A percentile compares a stretch with the other conserved stretches of the same genome.
phyloP scores from a whole-genome alignment of 2,797 vertebrate genomes.

The Oceanodroma leucorhoa region DNA sequence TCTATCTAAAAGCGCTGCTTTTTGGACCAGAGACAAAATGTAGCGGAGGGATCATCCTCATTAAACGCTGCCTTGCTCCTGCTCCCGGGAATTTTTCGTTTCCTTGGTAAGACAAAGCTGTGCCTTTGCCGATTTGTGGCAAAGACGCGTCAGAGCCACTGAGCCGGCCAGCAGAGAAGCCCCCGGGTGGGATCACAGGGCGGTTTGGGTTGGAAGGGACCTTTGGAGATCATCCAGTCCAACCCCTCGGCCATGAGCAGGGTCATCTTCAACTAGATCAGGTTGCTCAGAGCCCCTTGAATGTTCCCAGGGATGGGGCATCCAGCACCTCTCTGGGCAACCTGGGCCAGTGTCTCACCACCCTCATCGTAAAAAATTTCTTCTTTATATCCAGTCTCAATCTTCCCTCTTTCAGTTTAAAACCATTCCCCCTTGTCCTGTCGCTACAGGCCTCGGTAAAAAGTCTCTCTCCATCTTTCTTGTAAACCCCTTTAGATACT shows the following conservation, averaged over 20 bases:
- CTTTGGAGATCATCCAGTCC: accelerated
- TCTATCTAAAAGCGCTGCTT: accelerated
- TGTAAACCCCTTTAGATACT: background rate
- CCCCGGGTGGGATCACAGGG: too few relatives aligned
- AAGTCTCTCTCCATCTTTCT: background rate
- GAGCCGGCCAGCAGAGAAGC: background rate
- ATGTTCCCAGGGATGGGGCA: background rate
- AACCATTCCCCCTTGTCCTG: background rate
- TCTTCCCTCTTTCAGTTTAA: background rate
- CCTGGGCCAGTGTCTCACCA: background rate
- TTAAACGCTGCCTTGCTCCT: background rate
- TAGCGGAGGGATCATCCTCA: accelerated
- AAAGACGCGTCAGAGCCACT: accelerated
- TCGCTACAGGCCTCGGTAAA: too few relatives aligned
- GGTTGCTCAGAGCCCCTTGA: background rate
- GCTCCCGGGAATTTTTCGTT: background rate
- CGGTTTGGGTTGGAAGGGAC: background rate
- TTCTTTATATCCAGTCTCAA: accelerated
- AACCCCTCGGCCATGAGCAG: accelerated
- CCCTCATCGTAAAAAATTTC: accelerated
- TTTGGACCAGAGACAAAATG: background rate
- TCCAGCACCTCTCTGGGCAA: background rate
- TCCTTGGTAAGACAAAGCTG: background rate
- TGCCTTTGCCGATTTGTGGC: background rate
- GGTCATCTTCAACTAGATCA: too few relatives aligned